Evolutionary conservation across 2,113 vertebrate species (phyloP), one percentile per base, ranked within the genome.

Genomic region (Xenus cinereus): DNA sequence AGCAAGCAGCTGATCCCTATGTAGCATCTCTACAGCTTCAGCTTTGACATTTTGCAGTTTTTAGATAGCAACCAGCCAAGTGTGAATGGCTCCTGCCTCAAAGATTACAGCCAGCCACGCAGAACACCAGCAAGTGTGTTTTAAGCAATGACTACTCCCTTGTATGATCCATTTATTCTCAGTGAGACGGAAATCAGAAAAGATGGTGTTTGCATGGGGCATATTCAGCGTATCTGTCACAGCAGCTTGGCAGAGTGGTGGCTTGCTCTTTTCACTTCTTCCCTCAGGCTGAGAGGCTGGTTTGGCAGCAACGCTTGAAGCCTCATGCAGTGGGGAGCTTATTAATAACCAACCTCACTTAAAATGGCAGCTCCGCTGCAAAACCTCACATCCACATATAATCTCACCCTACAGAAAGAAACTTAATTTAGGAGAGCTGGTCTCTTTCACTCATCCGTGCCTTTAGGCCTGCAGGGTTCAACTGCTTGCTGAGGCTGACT

Each of bases 351-450:
- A 75, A 30, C 60, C 57, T 86, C 83, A 32, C 64, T 66, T 69
- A 92, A 95, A 95, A 63, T 69, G 74, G 78, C 64, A 93, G 51
- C 37, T 72, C 45, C 4, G 0, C 46, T 85, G 43, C 54, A 95
- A 91, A 95, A 68, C 22, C 67, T 91, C 66, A 87, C 27, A 71
- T 72, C 12, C 41, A 73, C 32, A 22, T 57, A 81, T 68, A 90
- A 93, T 87, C 53, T 64, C 68, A 78, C 88, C 64, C 83, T 93
- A 90, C 37, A 91, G 84, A 92, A 92, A 92, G 18, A 83, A 95
- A 93, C 41, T 76, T 83, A 54, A 90, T 92, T 90, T 87, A 81
- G 27, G 33, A 84, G 19, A 56, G 18, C 21, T 8, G 2, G 17
- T 78, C 21, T 80, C 7, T 22, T 73, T 20, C 43, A 53, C 27